Evolutionary conservation across 2,888 invertebrate genomes (phyloP), one percentile per base, ranked within the genome.

Genomic region (Melolontha melolontha): DNA sequence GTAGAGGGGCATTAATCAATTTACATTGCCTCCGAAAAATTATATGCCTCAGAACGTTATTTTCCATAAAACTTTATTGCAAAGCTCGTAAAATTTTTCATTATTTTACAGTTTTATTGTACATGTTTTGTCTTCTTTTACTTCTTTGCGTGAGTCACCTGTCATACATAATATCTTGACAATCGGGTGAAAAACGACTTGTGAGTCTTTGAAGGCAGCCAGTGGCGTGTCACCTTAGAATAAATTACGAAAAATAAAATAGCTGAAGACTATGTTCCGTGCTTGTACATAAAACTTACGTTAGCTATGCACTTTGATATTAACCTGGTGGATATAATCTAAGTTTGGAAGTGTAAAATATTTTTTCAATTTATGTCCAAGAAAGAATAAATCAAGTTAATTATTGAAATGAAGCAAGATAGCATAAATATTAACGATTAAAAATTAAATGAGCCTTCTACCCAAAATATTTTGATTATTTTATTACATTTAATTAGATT

Each of bases 61-160:
- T 57, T 57, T 42, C 52, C 34, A 57, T 57, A 44, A 57, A 57
- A 57, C 42, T 57, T 57, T 57, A 57, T 42, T 27, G 57, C 42
- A 10, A 6, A 14, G 27, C 22, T 44, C 57, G 42, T 57, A 57
- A 57, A 57, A 57, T 27, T 42, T 44, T 27, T 57, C 42, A 57
- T 57, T 57, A 44, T 42, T 57, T 57, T 57, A 22, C 57, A 57
- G 44, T 44, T 57, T 57, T 57, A 57, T 57, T 44, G 1, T 54
- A 11, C 22, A 17, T 22, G 22, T 2, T 49, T 49, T n/a, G 17
- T 49, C n/a, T 11, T 52, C 12, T 29, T 52, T 29, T 14, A 52
- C 39, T 52, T 29, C 29, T 51, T 29, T n/a, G 51, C 34, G 51
- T 52, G 29, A 29, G 14, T 34, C 16, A 8, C 16, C 14, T 8